phyloP scores from a whole-genome alignment of 1,140 invertebrate genomes.

The Agrypnia vestita region DNA sequence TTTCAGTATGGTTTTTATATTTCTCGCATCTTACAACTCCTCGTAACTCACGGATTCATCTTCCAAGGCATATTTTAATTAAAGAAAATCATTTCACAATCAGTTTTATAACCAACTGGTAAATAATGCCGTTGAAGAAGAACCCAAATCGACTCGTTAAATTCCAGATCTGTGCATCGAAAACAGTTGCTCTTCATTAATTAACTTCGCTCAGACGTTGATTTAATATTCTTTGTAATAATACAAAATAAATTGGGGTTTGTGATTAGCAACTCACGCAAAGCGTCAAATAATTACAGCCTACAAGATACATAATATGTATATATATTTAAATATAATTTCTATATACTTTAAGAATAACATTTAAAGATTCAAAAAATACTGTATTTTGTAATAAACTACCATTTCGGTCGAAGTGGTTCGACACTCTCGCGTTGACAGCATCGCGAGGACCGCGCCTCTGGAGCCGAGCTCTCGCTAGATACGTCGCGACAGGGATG shows the following conservation, averaged over 20 bases:
- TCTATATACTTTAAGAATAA: slow-evolving; percentile 39
- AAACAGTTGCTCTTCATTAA: too few species aligned
- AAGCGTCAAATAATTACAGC: background rate
- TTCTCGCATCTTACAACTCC: too few species aligned
- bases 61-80: too few species aligned
- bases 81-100: too few species aligned
- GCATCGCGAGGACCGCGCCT: background rate
- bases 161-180: too few species aligned
- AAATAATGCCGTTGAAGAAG: too few species aligned
- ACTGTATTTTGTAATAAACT: slow-evolving; percentile 57
- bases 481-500: background rate
- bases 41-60: too few species aligned
- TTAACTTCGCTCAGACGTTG: too few species aligned
- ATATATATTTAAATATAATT: background rate
- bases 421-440: slow-evolving; percentile 38
- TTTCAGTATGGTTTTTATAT: too few species aligned
- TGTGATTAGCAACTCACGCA: background rate
- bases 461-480: background rate
- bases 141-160: too few species aligned
- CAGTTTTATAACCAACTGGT: too few species aligned
- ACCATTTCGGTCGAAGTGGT: slow-evolving; percentile 52
- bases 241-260: background rate
- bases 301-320: slow-evolving; percentile 9
- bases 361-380: slow-evolving; percentile 61
- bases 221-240: background rate